Evolutionary conservation across 2,888 invertebrate genomes (phyloP).

Genomic region (Parasteatoda lunata): DNA sequence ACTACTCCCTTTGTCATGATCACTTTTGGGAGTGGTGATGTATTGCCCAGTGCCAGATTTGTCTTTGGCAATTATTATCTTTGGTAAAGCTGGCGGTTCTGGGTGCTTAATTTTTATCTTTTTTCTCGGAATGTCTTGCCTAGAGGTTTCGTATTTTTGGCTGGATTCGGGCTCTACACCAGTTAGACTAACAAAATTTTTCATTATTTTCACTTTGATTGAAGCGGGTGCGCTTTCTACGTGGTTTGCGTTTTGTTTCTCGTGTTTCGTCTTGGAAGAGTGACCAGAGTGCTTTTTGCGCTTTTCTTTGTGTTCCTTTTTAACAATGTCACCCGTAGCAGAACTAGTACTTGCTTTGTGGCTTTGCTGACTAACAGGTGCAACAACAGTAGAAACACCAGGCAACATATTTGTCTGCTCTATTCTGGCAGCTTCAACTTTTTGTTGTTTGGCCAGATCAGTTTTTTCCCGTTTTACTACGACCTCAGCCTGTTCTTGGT

Average conservation of each 20-base stretch:
- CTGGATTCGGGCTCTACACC: not conserved
- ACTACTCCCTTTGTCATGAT: conserved; percentile 17
- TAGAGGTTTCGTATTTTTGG: not conserved
- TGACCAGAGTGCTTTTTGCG: conserved; percentile 23
- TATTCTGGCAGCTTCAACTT: too few species aligned
- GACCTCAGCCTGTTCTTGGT: too few species aligned
- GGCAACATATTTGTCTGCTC: not conserved
- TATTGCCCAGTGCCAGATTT: conserved; percentile 56
- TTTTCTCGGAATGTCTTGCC: conserved; percentile 21
- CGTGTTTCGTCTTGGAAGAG: conserved; percentile 31
- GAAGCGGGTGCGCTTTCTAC: conserved; percentile 13
- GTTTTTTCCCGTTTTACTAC: too few species aligned
- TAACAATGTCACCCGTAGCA: not conserved
- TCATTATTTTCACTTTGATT: conserved; percentile 65
- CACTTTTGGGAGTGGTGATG: conserved; percentile 44
- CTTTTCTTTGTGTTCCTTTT: not conserved
- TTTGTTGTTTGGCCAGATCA: too few species aligned
- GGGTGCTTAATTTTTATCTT: conserved; percentile 61
- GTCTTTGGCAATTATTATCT: conserved; percentile 67
- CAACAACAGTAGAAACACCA: not conserved
- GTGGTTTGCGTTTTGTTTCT: conserved; percentile 16
- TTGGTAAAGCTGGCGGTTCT: conserved; percentile 41
- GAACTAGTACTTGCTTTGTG: not conserved
- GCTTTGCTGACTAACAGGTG: not conserved
- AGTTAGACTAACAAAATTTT: conserved; percentile 41